phyloP scores from a whole-genome alignment of 2,888 invertebrate genomes.

The Pseudoips prasinana region DNA sequence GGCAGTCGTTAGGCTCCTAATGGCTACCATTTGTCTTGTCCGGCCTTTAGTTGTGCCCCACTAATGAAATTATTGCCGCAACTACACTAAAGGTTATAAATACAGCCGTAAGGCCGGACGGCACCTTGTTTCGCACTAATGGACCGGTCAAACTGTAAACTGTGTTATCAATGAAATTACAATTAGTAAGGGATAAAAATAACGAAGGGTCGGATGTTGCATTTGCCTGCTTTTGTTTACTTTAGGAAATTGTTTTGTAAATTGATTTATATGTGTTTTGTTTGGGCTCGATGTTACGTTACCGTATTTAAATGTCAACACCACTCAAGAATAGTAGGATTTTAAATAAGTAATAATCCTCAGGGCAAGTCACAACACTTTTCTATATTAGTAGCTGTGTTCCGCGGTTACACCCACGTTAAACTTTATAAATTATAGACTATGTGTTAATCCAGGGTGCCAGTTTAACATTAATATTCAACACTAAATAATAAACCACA shows the following conservation, averaged over 20 bases:
- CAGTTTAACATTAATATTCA: too few species aligned
- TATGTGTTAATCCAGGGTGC: too few species aligned
- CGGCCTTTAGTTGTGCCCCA: constrained; percentile 78
- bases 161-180: constrained; percentile 82
- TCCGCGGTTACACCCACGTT: too few species aligned
- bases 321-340: too few species aligned
- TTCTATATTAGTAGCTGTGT: too few species aligned
- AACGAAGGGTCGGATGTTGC: constrained; percentile 67
- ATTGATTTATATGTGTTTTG: constrained; percentile 17
- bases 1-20: constrained; percentile 80
- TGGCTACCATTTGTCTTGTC: constrained; percentile 83
- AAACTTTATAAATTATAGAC: too few species aligned
- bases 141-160: constrained; percentile 83
- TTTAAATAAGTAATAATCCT: too few species aligned
- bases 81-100: constrained; percentile 81
- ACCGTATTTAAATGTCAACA: too few species aligned
- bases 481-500: too few species aligned
- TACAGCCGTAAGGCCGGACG: constrained; percentile 75
- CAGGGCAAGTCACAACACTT: too few species aligned
- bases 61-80: constrained; percentile 83
- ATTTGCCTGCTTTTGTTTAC: constrained; percentile 57
- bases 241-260: constrained; percentile 42
- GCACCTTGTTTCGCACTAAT: constrained; percentile 79
- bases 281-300: too few species aligned
- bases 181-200: constrained; percentile 78